phyloP scores from a whole-genome alignment of 2,797 vertebrate species.

The Neoniphon sammara region DNA sequence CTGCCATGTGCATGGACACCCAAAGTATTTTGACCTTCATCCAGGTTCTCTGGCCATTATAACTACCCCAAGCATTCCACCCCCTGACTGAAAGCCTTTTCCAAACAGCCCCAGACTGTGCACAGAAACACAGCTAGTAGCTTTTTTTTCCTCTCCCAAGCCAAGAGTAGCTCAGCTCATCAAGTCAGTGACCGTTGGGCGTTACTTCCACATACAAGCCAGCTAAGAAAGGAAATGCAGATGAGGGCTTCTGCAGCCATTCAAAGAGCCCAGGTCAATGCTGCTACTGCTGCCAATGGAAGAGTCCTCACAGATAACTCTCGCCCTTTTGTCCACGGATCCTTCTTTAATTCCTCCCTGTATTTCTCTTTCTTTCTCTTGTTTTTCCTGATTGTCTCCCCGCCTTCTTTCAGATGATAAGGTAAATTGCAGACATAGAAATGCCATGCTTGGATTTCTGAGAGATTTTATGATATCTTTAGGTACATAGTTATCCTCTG shows the following conservation, averaged over 20 bases:
- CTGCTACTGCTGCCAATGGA: slow-evolving; percentile 64
- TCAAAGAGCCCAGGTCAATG: slow-evolving; percentile 85
- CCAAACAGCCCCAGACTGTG: neutral
- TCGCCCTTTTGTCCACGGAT: slow-evolving; percentile 45
- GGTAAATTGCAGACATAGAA: neutral
- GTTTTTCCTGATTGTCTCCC: neutral
- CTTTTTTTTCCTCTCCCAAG: slow-evolving; percentile 19
- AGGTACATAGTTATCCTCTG: neutral
- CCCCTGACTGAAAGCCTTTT: too few species aligned
- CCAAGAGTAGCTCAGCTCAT: slow-evolving; percentile 70
- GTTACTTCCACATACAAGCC: slow-evolving; percentile 90
- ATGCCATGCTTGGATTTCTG: neutral
- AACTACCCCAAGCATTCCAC: neutral
- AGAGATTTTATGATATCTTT: neutral
- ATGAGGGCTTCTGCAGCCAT: slow-evolving; percentile 85
- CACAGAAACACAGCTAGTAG: neutral
- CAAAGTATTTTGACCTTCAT: slow-evolving; percentile 86
- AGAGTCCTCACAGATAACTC: slow-evolving; percentile 79
- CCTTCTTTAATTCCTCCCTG: slow-evolving; percentile 16
- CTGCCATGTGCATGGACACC: slow-evolving; percentile 69
- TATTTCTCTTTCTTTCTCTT: slow-evolving; percentile 2
- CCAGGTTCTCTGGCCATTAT: slow-evolving; percentile 72
- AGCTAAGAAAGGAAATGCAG: slow-evolving; percentile 91
- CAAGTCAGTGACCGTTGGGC: slow-evolving; percentile 85
- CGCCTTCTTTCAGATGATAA: neutral